phyloP scores from a whole-genome alignment of 2,797 vertebrate genomes.

The Falco naumanni region DNA sequence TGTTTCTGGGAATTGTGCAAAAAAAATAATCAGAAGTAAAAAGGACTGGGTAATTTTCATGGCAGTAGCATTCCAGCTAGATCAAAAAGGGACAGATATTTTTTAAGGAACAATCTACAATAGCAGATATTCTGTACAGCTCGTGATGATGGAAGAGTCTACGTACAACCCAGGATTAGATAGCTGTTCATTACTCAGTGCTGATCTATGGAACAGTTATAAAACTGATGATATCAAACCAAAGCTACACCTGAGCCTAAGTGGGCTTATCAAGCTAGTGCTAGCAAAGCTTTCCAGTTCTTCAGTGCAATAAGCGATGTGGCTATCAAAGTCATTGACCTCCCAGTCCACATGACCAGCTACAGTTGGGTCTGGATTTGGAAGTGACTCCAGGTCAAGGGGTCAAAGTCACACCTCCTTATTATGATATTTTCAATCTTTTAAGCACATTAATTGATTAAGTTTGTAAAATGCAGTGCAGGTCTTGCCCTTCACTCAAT shows the following conservation, averaged over 20 bases:
- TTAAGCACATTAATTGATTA: neutral
- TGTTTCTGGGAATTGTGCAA: slow-evolving; percentile 28
- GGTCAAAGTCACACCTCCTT: neutral
- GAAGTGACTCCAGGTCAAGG: neutral
- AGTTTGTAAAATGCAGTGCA: neutral
- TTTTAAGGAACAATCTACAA: neutral
- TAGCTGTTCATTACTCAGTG: neutral
- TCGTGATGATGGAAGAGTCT: neutral
- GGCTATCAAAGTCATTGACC: accelerated
- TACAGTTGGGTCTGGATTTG: neutral
- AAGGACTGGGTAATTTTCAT: neutral
- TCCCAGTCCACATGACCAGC: neutral
- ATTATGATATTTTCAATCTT: neutral
- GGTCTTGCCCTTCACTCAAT: neutral
- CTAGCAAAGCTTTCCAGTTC: neutral
- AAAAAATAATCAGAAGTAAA: neutral
- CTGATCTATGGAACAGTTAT: neutral
- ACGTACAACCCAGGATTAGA: neutral
- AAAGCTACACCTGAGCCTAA: neutral
- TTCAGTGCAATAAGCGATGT: neutral
- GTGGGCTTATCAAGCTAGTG: neutral
- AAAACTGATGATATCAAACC: neutral
- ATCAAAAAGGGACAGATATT: neutral
- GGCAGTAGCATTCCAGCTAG: neutral
- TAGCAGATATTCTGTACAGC: neutral